Base-by-base conservation (phyloP, 2,888 invertebrate genomes). In the Philonicus albiceps region DNA sequence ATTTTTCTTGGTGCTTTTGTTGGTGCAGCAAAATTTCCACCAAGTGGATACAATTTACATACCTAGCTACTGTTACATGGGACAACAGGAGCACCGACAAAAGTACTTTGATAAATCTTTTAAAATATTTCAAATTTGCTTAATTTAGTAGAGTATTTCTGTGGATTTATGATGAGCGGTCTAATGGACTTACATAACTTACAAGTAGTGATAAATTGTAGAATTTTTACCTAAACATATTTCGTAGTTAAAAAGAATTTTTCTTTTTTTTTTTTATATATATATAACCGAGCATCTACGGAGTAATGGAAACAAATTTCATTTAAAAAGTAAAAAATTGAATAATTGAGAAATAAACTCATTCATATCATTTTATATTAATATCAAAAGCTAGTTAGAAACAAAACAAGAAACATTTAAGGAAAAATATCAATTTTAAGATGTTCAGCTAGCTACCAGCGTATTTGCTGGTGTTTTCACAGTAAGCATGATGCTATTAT, bases 341-440 rank as follows among this genome's bases (percentile, higher is more conserved):
- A 31, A 81, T n/a, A 55, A 55, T 64, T 64, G 19, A 64, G 22
- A 49, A 13, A 64, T 64, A 64, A 64, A 64, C 64, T 53, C 31
- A 81, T 31, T 81, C 81, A 81, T 81, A 81, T 81, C 81, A 81
- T 64, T 81, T 55, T 74, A 74, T 34, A 31, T 55, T n/a, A 80
- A 81, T 81, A 81, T 34, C 64, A 81, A 19, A 81, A 30, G 81
- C 34, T 81, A 81, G 31, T 78, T 53, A 55, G 55, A 80, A n/a
- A 81, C 55, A 55, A 31, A 81, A 31, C n/a, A 64, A n/a, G 16
- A 81, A 53, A n/a, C 40, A 22, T 80, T 40, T 30, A 80, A 49
- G 30, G 27, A 49, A 53, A 37, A 80, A 55, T 22, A 34, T 53
- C 31, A n/a, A 34, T 55, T 43, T 27, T 31, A 55, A 34, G 81